These are phyloP conservation scores for Aphodius granarius DNA, from an alignment of 2,888 invertebrate species.

Conservation along the genomic window DNA sequence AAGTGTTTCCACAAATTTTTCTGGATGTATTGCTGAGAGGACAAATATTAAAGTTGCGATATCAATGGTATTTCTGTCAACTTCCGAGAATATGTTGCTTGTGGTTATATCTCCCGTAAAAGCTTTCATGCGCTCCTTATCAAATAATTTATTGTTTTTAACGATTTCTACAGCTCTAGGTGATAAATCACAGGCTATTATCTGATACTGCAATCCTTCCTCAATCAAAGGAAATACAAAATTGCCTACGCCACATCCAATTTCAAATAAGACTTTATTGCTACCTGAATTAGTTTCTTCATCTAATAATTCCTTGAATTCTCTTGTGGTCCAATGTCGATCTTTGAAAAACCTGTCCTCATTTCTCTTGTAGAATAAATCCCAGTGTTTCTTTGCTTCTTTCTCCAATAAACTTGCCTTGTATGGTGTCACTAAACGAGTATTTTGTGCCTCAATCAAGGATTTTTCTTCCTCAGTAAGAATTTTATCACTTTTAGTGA, in stretches of 20 bases:
- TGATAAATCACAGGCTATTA: conserved; percentile 92
- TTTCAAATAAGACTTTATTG: conserved; percentile 66
- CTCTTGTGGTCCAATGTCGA: conserved; percentile 94
- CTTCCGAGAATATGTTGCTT: conserved; percentile 63
- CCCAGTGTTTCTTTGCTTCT: conserved; percentile 91
- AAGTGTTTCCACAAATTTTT: conserved; percentile 69
- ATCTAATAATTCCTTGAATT: conserved; percentile 80
- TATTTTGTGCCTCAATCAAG: conserved; percentile 70
- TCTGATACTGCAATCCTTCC: conserved; percentile 71
- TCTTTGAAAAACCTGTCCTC: conserved; percentile 93
- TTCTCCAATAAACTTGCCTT: conserved; percentile 77
- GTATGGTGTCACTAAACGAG: conserved; percentile 67
- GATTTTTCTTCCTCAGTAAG: conserved; percentile 61
- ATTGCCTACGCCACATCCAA: conserved; percentile 97
- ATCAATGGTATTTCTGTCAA: conserved; percentile 63
- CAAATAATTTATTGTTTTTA: conserved; percentile 68
- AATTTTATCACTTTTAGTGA: conserved; percentile 13
- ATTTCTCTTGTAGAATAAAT: conserved; percentile 94
- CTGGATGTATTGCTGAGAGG: conserved; percentile 90
- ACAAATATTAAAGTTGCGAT: conserved; percentile 92
- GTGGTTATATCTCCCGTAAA: conserved; percentile 86
- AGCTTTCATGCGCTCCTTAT: conserved; percentile 67
- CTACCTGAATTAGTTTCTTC: conserved; percentile 52
- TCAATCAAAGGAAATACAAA: conserved; percentile 89
- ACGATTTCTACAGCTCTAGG: conserved; percentile 87